Conservation (phyloP, 2,888 invertebrate genomes). For the Merodon equestris region DNA sequence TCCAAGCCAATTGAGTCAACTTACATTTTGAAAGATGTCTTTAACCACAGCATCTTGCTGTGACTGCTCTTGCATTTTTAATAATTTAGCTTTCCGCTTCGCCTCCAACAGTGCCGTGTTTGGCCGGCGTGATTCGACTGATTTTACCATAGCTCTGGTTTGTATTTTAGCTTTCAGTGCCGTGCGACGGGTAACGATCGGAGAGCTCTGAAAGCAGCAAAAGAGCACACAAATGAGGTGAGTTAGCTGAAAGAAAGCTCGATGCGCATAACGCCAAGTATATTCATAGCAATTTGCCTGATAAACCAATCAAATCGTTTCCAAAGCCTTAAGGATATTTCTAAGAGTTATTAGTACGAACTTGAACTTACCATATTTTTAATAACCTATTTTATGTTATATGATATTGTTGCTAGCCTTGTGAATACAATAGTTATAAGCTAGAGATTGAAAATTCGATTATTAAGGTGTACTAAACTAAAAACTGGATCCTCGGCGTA, state of each 20-base stretch:
- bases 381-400: conserved; percentile 35
- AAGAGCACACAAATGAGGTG: conserved; percentile 19
- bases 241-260: conserved; percentile 31
- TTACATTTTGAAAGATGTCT: conserved; percentile 85
- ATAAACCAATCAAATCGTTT: conserved; percentile 10
- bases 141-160: conserved; percentile 82
- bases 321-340: neutral
- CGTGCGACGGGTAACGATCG: conserved; percentile 82
- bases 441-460: conserved; percentile 14
- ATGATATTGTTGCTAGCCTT: conserved; percentile 20
- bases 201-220: conserved; percentile 74
- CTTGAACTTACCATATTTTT: conserved; percentile 53
- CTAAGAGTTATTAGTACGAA: conserved; percentile 10
- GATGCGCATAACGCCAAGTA: neutral
- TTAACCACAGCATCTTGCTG: conserved; percentile 79
- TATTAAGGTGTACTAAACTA: conserved; percentile 27
- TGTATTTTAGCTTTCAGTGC: conserved; percentile 84
- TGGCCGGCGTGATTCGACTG: conserved; percentile 75
- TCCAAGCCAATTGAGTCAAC: conserved; percentile 60
- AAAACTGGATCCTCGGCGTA: neutral
- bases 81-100: conserved; percentile 83
- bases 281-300: neutral
- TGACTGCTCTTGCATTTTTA: conserved; percentile 79
- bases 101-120: conserved; percentile 83
- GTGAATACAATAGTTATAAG: conserved; percentile 29